phyloP scores from a whole-genome alignment of 2,888 invertebrate genomes.

The Cryptocheilus praepositus region DNA sequence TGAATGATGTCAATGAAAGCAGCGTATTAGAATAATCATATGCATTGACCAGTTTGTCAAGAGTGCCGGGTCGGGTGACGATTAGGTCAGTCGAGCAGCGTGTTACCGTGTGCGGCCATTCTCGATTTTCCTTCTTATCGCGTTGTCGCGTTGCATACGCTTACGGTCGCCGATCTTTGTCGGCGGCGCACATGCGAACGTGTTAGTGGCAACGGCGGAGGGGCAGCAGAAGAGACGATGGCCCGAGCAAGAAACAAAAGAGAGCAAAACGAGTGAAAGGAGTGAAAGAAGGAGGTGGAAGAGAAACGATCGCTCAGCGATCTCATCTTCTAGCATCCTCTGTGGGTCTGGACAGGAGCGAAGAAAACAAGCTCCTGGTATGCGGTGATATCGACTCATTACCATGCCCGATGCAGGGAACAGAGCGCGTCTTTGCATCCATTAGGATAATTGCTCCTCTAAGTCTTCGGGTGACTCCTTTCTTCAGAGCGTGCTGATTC shows the following conservation, averaged over 20 bases:
- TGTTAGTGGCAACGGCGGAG: neutral
- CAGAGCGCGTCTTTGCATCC: slow-evolving; percentile 74
- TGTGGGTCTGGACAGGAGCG: slow-evolving; percentile 37
- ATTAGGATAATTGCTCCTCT: slow-evolving; percentile 74
- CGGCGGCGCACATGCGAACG: no score
- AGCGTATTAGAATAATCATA: no score
- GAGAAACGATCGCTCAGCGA: slow-evolving; percentile 33
- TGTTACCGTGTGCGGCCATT: no score
- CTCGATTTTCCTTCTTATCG: no score
- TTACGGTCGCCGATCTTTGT: no score
- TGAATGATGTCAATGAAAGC: no score
- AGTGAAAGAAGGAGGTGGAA: slow-evolving; percentile 28
- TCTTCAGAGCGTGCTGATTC: slow-evolving; percentile 48
- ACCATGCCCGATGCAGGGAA: slow-evolving; percentile 71
- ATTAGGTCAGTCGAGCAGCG: no score
- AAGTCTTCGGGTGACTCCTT: slow-evolving; percentile 58
- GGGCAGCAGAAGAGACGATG: slow-evolving; percentile 14
- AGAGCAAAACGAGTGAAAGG: slow-evolving; percentile 33
- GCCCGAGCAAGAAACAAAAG: slow-evolving; percentile 23
- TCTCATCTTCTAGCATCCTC: slow-evolving; percentile 29
- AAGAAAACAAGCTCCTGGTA: slow-evolving; percentile 73
- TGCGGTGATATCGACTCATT: slow-evolving; percentile 74
- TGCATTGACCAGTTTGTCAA: no score
- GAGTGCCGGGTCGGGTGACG: no score
- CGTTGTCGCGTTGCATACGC: no score